Percentiles rank a stretch among this genome's conserved stretches.
Conservation (phyloP, 2,113 vertebrate genomes). For the Tichodroma muraria region DNA sequence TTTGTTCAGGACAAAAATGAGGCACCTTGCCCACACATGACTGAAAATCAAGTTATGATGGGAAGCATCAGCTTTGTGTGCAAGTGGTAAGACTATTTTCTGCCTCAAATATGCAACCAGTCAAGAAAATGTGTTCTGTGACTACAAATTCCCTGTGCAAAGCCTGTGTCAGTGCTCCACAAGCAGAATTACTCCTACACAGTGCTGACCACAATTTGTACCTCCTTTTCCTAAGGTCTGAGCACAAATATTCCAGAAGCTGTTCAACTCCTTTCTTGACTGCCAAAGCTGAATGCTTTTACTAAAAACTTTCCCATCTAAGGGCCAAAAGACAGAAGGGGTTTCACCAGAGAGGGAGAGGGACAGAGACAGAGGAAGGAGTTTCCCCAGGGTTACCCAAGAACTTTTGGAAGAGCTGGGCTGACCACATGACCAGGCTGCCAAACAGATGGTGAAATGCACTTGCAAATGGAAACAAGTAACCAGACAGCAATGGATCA, state of each 20-base stretch:
- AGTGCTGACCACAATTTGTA: fast-evolving
- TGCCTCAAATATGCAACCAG: not conserved
- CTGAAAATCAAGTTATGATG: not conserved
- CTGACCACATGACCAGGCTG: not conserved
- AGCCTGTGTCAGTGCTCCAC: not conserved
- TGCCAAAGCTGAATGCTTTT: not conserved
- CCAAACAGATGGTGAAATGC: fast-evolving
- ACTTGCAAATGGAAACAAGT: not conserved
- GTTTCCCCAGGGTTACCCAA: not conserved
- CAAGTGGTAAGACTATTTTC: not conserved
- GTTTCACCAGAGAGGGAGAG: not conserved
- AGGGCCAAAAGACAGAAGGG: not conserved
- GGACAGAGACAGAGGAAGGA: fast-evolving
- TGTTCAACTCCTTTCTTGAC: not conserved
- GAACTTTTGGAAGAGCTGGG: not conserved
- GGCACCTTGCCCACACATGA: not conserved
- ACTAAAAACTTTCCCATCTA: not conserved
- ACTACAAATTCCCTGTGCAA: not conserved
- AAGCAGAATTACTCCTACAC: not conserved
- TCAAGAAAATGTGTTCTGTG: not conserved
- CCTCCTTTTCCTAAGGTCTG: not conserved
- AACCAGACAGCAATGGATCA: not conserved
- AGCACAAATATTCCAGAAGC: not conserved
- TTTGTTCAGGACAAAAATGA: not conserved
- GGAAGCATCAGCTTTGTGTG: not conserved